Evolutionary conservation across 2,797 vertebrate genomes (phyloP), one percentile per base, ranked within the genome.

Genomic region (Acropternis orthonyx): DNA sequence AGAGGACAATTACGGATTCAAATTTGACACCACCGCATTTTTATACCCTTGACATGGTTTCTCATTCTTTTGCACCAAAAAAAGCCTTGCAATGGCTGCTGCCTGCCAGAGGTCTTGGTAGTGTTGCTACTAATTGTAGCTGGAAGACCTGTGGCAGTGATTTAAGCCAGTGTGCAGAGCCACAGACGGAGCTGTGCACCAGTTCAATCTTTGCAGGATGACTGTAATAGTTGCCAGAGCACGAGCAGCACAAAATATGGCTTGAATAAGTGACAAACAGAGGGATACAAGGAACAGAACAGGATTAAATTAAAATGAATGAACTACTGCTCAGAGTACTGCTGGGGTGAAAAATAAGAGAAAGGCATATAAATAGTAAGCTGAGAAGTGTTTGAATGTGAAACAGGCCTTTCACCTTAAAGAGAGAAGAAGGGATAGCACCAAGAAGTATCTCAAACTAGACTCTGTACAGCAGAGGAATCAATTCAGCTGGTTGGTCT

Each of bases 271-370:
- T 54, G 68, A 83, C 71, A 91, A 63, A 85, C 54, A 71, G 34
- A 85, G 62, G 37, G 22, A 49, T 9, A 41, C 34, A 80, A 93
- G 39, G 32, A 77, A 71, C 5, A 93, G 68, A 77, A 65, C 7
- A 46, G 37, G 78, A 71, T 89, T 77, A 83, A 89, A 87, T 91
- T 63, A 77, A 87, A 92, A 88, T 67, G 14, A 88, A 95, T 37
- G 8, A 85, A 93, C 65, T 81, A 58, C 51, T 54, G 62, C 43
- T 81, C 5, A 1, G 83, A 75, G 58, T 78, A 81, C 54, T 63
- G 44, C 26, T 74, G 49, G 17, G 44, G 56, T 85, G 55, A 85
- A 85, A 89, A 95, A 75, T 26, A 88, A 72, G 51, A 54, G 62
- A 58, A 80, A 68, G 11, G 30, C 4, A 0, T 54, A 46, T 44